Evolutionary conservation across 2,797 vertebrate species (phyloP).

Genomic region (Gymnopithys bicolor): DNA sequence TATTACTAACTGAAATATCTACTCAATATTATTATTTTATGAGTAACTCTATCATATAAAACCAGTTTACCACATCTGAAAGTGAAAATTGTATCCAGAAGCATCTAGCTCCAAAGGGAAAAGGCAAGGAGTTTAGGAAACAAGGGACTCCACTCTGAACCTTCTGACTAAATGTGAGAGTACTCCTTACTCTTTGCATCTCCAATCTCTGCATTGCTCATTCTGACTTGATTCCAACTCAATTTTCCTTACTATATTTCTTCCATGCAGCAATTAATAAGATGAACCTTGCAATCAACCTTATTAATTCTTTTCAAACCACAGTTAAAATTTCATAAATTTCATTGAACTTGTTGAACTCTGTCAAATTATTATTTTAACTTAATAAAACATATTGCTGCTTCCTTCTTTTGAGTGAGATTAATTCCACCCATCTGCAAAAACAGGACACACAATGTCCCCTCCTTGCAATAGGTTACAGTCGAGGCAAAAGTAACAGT

Average conservation of each 20-base stretch:
- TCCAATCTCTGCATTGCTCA: not conserved
- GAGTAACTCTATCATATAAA: not conserved
- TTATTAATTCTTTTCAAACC: not conserved
- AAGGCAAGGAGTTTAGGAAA: not conserved
- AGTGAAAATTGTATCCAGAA: not conserved
- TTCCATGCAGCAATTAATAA: not conserved
- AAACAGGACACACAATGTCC: not conserved
- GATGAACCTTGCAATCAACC: not conserved
- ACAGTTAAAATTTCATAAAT: not conserved
- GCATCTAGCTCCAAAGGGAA: not conserved
- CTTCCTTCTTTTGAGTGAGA: not conserved
- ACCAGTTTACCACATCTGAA: not conserved
- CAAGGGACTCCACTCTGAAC: not conserved
- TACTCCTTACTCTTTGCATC: not conserved
- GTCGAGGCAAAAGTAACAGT: not conserved
- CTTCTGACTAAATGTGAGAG: fast-evolving
- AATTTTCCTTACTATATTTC: not conserved
- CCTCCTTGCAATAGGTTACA: not conserved
- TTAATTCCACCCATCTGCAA: not conserved
- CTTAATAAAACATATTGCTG: not conserved
- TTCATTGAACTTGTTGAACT: not conserved
- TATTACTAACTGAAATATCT: not conserved
- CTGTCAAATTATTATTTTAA: not conserved
- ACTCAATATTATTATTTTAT: not conserved
- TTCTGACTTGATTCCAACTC: not conserved